Evolutionary conservation across 2,888 invertebrate species (phyloP), one percentile per base, ranked within the genome.

Genomic region (Coenonympha arcania): DNA sequence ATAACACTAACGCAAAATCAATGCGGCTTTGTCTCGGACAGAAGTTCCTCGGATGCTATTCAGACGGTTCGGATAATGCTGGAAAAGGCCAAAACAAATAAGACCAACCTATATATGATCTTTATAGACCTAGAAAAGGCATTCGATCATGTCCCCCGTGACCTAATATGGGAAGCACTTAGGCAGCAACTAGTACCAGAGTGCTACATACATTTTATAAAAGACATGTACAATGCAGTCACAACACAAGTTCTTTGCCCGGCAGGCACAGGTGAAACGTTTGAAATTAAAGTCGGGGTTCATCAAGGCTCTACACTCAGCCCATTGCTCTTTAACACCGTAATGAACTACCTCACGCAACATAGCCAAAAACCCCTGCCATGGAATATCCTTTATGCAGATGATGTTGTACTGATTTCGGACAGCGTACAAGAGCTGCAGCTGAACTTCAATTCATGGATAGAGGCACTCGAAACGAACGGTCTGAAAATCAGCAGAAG

Each of bases 51-150:
- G 9, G 28, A 28, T 28, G 28, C 28, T 28, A 28, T 28, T 6
- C 28, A 5, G 28, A 11, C 28, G 8, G 11, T 28, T 11, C 8
- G 26, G 18, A 26, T 41, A 9, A 2, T 58, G 5, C 39, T 54
- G 43, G 55, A 54, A 19, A 56, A 55, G 28, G 15, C 39, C 30
- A 33, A 48, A 15, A 33, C 26, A 8, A 48, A 46, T n/a, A 40
- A 44, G 6, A 42, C 50, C 37, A 37, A 58, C 13, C 24, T 54
- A 42, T 55, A 55, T 20, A 26, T 56, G 6, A 42, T 40, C 6
- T 56, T 56, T 31, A 50, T 55, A 6, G 55, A 52, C 39, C 33
- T 55, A 5, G 48, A 55, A 40, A 57, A 57, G 11, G 54, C 54
- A 2, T 57, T 50, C 16, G 52, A 57, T 37, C 41, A 43, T 4